Evolutionary conservation across 2,113 vertebrate genomes (phyloP).

Genomic region (Phrynosoma platyrhinos): DNA sequence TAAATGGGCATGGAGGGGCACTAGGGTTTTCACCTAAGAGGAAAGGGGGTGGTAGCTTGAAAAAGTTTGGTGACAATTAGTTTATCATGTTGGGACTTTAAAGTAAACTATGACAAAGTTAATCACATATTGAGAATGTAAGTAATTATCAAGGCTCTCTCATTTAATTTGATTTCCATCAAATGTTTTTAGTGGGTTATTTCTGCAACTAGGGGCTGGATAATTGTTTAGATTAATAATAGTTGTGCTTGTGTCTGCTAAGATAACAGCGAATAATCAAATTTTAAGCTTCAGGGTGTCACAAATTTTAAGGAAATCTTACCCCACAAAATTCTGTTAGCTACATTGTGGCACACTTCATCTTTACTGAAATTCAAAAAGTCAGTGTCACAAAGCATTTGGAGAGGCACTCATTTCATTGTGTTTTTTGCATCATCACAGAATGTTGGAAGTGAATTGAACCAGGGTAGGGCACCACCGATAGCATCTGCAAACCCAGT

Average conservation of each 20-base stretch:
- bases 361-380: background rate
- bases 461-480: background rate
- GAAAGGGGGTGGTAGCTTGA: too few relatives aligned
- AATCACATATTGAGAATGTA: constrained; percentile 29
- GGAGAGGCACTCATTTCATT: background rate
- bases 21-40: too few relatives aligned
- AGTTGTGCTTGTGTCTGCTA: constrained; percentile 1
- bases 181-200: background rate
- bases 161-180: constrained; percentile 39
- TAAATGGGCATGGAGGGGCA: too few relatives aligned
- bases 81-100: constrained; percentile 27
- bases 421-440: too few relatives aligned
- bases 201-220: background rate
- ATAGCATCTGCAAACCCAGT: background rate
- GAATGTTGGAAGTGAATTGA: background rate
- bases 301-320: constrained; percentile 26
- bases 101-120: constrained; percentile 27
- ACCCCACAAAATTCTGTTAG: background rate
- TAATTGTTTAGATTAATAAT: constrained; percentile 41
- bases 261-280: constrained; percentile 15
- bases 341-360: background rate
- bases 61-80: too few relatives aligned
- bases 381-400: background rate
- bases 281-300: constrained; percentile 32
- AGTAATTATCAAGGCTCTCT: background rate